phyloP scores from a whole-genome alignment of 2,113 vertebrate genomes.

The Sus scrofa region DNA sequence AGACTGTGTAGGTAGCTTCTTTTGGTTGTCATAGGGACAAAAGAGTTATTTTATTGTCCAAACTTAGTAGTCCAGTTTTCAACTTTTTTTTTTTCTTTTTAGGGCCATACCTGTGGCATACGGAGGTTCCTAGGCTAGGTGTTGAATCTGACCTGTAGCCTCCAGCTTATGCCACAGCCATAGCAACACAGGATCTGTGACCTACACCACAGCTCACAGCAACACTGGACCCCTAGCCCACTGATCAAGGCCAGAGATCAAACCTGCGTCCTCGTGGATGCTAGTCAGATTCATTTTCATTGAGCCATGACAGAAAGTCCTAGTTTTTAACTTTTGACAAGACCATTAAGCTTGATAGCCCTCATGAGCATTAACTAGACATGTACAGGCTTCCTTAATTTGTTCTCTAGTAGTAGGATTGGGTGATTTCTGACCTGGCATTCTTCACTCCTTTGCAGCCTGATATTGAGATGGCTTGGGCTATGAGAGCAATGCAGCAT shows the following conservation, averaged over 20 bases:
- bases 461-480: constrained; percentile 94
- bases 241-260: too few species aligned
- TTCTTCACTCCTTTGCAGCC: constrained; percentile 86
- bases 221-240: too few species aligned
- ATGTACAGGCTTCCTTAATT: background rate
- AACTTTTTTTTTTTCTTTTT: background rate
- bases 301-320: background rate
- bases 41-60: background rate
- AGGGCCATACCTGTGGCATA: too few species aligned
- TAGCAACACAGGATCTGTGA: too few species aligned
- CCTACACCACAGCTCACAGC: too few species aligned
- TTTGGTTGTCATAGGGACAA: constrained; percentile 36
- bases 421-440: background rate
- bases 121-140: too few species aligned
- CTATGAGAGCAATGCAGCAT: constrained; percentile 95
- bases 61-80: constrained; percentile 29
- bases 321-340: constrained; percentile 49
- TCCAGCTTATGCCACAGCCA: too few species aligned
- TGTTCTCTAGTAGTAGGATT: background rate
- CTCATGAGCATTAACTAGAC: constrained; percentile 21
- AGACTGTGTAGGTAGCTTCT: background rate
- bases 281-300: too few species aligned
- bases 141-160: too few species aligned
- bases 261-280: too few species aligned
- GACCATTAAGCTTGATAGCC: background rate